Evolutionary conservation across 2,113 vertebrate species (phyloP).

Genomic region (Prinia subflava): DNA sequence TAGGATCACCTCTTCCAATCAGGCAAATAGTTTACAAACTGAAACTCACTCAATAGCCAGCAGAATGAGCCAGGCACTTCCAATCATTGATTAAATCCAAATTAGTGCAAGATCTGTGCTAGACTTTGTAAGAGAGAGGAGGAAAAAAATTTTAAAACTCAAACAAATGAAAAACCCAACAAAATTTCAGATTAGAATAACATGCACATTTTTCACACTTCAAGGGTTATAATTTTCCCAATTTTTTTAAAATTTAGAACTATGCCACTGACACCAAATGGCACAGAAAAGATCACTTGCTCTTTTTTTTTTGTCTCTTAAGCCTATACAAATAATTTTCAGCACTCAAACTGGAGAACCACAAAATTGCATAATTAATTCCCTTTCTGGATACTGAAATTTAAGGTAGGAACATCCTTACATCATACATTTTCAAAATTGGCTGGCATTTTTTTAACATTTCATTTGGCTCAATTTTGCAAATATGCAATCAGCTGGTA

Average conservation of each 20-base stretch:
- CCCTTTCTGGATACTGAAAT: background rate
- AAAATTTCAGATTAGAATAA: background rate
- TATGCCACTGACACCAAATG: background rate
- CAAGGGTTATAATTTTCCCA: background rate
- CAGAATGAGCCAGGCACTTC: background rate
- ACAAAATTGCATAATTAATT: background rate
- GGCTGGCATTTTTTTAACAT: background rate
- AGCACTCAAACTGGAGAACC: background rate
- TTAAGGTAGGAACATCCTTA: background rate
- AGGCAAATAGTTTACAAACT: background rate
- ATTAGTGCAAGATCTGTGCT: background rate
- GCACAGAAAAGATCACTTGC: background rate
- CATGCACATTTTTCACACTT: background rate
- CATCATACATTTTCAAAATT: background rate
- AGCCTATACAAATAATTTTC: background rate
- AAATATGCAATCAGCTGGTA: background rate
- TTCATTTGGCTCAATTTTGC: background rate
- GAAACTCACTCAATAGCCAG: background rate
- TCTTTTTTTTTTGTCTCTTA: background rate
- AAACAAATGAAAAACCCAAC: background rate
- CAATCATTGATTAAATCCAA: background rate
- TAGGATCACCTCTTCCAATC: background rate
- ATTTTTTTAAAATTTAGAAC: background rate
- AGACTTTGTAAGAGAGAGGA: background rate
- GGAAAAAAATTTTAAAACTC: accelerated